Evolutionary conservation across 2,113 vertebrate species (phyloP), one percentile per base, ranked within the genome.

Genomic region (Hippocampus mohnikei): DNA sequence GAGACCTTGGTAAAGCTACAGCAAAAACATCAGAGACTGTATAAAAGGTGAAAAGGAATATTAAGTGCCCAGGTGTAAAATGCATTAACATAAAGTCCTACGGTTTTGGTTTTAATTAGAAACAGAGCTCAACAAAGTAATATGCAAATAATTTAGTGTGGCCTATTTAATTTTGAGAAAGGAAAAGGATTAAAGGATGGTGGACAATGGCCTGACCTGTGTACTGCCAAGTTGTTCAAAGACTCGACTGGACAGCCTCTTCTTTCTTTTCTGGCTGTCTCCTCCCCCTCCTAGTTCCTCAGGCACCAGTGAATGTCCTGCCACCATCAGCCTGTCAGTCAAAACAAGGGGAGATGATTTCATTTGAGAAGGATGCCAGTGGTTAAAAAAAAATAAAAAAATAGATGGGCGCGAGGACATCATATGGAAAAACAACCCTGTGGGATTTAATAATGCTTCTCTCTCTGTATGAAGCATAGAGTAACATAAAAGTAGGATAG

Each of bases 221-320:
- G 85, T 58, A 23, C 85, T 80, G 33, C 85, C 83, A 52, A 89
- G 84, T 64, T 90, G 85, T 67, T 92, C 13, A 52, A 94, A 95
- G 29, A 91, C 55, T 0, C 87, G 91, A 83, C 90, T 92, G 2
- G 93, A 89, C 82, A 95, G 90, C 68, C 93, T 95, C 90, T 89
- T 94, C 82, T 93, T 93, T 82, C 95, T 96, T 85, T 89, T 93
- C 61, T 93, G 89, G 79, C 92, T 91, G 67, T 94, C 94, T 0
- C 91, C 88, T 1, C 91, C 90, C 0, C 88, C 91, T 66, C 86
- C 89, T 0, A 94, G 88, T 81, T 97, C 96, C 0, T 95, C 93
- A 0, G 94, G 94, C 80, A 93, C 92, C 68, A 95, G 85, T 42
- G 91, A 92, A 81, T 95, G 89, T 72, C 93, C 94, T 83, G 88